phyloP scores from a whole-genome alignment of 2,888 invertebrate genomes.

The Spialia ferax region DNA sequence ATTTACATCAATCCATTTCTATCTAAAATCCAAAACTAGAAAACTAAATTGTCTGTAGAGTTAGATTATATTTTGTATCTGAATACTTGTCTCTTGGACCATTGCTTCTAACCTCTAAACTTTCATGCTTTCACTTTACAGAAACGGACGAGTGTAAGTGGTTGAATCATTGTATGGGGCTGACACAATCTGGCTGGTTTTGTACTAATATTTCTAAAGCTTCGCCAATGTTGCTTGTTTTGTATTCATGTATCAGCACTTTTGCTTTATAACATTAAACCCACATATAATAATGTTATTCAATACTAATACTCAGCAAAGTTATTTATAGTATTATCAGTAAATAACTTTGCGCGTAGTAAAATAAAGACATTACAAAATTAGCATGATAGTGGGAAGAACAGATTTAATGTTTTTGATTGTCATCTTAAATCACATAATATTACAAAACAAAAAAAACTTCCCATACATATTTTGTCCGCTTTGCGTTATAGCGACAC shows the following conservation, averaged over 20 bases:
- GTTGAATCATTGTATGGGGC: constrained; percentile 72
- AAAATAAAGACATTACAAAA: background rate
- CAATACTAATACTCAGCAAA: background rate
- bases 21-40: background rate
- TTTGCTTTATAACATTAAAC: constrained; percentile 14
- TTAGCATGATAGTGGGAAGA: background rate
- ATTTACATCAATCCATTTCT: background rate
- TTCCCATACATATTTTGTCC: background rate
- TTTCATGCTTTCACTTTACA: constrained; percentile 85
- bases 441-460: background rate
- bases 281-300: too few relatives aligned
- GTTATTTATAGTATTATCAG: background rate
- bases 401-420: background rate
- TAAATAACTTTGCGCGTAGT: background rate
- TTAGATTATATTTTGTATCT: constrained; percentile 5
- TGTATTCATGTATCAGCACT: constrained; percentile 26
- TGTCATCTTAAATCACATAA: background rate
- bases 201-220: constrained; percentile 65
- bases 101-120: constrained; percentile 75
- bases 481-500: constrained; percentile 9
- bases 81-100: constrained; percentile 41
- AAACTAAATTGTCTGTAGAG: background rate
- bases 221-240: constrained; percentile 56
- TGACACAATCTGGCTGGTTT: constrained; percentile 65
- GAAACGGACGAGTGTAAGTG: constrained; percentile 85